These are phyloP conservation scores for Lacerta bilineata DNA, from an alignment of 2,797 vertebrate genomes.

Conservation along the genomic window DNA sequence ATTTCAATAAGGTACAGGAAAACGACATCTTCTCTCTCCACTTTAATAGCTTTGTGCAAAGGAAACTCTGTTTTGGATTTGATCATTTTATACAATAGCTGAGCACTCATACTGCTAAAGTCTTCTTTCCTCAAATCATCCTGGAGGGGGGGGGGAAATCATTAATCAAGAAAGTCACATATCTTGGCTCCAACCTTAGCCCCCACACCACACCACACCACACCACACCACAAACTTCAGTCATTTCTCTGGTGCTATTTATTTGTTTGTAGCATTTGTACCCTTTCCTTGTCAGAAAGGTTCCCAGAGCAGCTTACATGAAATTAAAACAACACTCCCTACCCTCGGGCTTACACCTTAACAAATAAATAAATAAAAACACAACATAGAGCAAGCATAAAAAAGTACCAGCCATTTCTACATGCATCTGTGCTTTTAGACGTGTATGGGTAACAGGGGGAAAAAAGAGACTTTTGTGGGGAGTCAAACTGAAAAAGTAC, in stretches of 20 bases:
- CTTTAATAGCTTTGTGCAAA: slow-evolving; percentile 97
- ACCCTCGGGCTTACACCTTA: no score
- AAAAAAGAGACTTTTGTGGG: no score
- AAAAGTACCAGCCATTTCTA: background rate
- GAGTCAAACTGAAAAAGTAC: no score
- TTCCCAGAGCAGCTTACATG: no score
- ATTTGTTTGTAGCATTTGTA: background rate
- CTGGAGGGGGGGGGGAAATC: slow-evolving; percentile 72
- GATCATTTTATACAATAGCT: slow-evolving; percentile 98
- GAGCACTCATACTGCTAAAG: slow-evolving; percentile 97
- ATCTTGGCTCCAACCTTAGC: no score
- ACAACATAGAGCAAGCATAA: no score
- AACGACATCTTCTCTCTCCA: slow-evolving; percentile 96
- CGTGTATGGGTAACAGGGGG: no score
- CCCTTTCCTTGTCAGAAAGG: no score
- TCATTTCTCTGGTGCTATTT: background rate
- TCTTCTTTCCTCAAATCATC: slow-evolving; percentile 97
- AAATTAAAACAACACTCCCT: no score
- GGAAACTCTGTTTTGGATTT: slow-evolving; percentile 98
- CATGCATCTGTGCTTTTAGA: background rate
- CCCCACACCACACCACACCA: no score
- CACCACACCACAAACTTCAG: no score
- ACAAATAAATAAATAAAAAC: no score
- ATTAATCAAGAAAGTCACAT: background rate
- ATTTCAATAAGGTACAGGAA: slow-evolving; percentile 98